Evolutionary conservation across 2,797 vertebrate species (phyloP), one percentile per base, ranked within the genome.

Genomic region (Mionectes olivaceus): DNA sequence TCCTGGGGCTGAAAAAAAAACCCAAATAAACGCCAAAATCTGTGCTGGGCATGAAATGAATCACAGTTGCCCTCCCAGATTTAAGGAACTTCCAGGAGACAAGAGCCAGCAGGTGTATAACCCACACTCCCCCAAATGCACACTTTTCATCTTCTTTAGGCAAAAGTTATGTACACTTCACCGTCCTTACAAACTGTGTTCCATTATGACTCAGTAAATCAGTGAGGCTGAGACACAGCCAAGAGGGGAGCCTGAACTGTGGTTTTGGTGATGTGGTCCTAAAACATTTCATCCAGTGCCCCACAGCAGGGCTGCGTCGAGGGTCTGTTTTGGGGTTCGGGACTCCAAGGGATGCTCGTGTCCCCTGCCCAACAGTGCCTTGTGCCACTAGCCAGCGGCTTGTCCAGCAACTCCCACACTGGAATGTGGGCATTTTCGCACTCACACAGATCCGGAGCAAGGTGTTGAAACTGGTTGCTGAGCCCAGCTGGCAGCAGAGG

Each of bases 391-490:
- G 14, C 14, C 11, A 5, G 30, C 6, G 81, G 1, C 43, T 50
- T 27, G 30, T 44, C 37, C 78, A 81, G 57, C 49, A 52, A 3
- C 16, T 13, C 28, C 89, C 24, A 21, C n/a, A 0, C 9, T 2
- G 15, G 24, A 19, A 0, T 32, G 10, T 4, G 32, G 56, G 30
- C 18, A 5, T 65, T 60, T 60, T 49, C 71, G 22, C 2, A 1
- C 52, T 11, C 1, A 1, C 23, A 53, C 39, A 30, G n/a, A 27
- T 5, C 4, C 0, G 5, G 46, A 56, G 41, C 63, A 39, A 0
- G 2, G 11, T 55, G 35, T 44, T 12, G 2, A 30, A n/a, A 57
- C 11, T 3, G 19, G 28, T 18, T 5, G 6, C 73, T 46, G 61
- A 75, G 68, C 19, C 21, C 30, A 23, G 33, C 16, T 23, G 69